Conservation (phyloP, 35 echinoderm and acorn worm genomes). For the Hemicentrotus pulcherrimus region DNA sequence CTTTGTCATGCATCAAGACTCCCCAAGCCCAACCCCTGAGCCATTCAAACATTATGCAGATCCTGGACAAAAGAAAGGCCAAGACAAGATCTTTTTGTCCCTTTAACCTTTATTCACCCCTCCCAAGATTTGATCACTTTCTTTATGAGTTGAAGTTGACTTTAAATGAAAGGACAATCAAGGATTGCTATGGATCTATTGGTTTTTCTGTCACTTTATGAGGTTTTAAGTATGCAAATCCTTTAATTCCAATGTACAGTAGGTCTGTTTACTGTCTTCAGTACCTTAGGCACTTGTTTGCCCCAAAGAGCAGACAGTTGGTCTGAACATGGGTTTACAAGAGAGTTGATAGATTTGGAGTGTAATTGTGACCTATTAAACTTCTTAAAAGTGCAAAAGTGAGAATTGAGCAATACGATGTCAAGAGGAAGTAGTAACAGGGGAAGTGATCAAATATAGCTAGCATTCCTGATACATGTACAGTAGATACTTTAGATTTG, state of each 20-base stretch:
- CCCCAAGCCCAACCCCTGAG: not conserved
- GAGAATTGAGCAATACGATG: not conserved
- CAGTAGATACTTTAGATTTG: too few species aligned
- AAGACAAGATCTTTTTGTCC: constrained; percentile 18
- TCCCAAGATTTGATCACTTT: not conserved
- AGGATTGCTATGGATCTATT: not conserved
- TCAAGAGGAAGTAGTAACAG: not conserved
- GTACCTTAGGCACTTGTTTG: not conserved
- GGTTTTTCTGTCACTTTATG: not conserved
- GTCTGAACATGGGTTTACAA: not conserved
- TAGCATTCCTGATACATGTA: too few species aligned
- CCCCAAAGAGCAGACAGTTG: not conserved
- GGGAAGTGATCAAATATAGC: too few species aligned
- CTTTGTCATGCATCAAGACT: not conserved
- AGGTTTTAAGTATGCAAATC: not conserved
- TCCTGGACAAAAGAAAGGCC: not conserved
- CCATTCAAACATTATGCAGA: not conserved
- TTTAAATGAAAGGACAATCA: not conserved
- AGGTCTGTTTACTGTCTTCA: not conserved
- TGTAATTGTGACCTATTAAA: not conserved
- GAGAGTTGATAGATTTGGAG: not conserved
- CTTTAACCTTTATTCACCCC: not conserved
- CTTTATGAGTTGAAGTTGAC: not conserved
- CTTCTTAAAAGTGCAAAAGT: not conserved
- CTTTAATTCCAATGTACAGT: not conserved